Percentiles rank a stretch among this genome's conserved stretches.
These are phyloP conservation scores for Turritopsis dohrnii DNA, from an alignment of 30 jellyfish, hydroid and myxozoan species.

Conservation along the genomic window DNA sequence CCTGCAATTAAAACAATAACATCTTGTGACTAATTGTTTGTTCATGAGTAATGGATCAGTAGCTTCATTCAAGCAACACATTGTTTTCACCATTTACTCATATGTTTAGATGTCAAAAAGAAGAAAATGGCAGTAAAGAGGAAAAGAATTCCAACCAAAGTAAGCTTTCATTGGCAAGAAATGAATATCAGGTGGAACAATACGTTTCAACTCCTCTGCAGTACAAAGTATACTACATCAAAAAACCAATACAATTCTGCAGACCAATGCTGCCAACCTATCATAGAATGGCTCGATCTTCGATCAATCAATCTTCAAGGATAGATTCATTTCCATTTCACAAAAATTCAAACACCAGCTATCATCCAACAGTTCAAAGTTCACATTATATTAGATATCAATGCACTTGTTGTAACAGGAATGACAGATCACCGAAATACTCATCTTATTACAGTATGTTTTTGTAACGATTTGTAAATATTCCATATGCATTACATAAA, in stretches of 20 bases:
- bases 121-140: not conserved
- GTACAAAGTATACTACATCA: not conserved
- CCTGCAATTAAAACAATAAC: too few species aligned
- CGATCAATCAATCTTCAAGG: not conserved
- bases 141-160: not conserved
- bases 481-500: too few species aligned
- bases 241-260: not conserved
- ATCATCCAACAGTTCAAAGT: not conserved
- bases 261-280: not conserved
- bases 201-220: not conserved
- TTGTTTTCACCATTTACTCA: too few species aligned
- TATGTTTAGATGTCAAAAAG: not conserved
- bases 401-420: not conserved
- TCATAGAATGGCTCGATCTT: not conserved
- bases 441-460: too few species aligned
- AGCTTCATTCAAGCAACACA: too few species aligned
- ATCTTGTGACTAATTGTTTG: not conserved
- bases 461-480: too few species aligned
- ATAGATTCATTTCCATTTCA: not conserved
- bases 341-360: too few species aligned
- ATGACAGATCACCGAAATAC: not conserved
- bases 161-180: not conserved
- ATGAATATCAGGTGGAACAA: not conserved
- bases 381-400: not conserved
- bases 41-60: too few species aligned